Conservation (phyloP, 2,113 vertebrate species). For the Elephantulus edwardii region DNA sequence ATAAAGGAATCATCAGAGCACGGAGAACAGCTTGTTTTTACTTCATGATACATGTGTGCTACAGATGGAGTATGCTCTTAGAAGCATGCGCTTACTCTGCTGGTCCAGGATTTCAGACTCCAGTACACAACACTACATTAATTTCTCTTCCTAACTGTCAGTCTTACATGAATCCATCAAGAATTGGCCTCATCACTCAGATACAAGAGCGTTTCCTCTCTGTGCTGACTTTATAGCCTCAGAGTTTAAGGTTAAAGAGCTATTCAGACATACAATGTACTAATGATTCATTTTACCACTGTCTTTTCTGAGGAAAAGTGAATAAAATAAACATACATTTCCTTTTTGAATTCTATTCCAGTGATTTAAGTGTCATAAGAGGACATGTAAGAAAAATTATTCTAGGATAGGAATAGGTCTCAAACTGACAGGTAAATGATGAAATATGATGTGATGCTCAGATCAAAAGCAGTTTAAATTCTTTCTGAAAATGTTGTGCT, state of each 20-base stretch:
- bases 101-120: constrained; percentile 12
- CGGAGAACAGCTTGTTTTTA: constrained; percentile 43
- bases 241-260: constrained; percentile 61
- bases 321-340: constrained; percentile 66
- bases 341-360: constrained; percentile 60
- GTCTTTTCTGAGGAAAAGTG: constrained; percentile 69
- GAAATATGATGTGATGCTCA: background rate
- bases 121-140: background rate
- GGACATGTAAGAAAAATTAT: background rate
- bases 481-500: background rate
- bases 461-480: background rate
- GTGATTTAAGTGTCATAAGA: constrained; percentile 8
- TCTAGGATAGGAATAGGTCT: background rate
- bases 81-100: background rate
- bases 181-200: constrained; percentile 21
- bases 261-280: constrained; percentile 58
- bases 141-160: constrained; percentile 35
- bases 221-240: constrained; percentile 43
- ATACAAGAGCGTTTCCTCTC: constrained; percentile 41
- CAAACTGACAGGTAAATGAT: background rate
- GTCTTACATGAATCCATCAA: background rate
- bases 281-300: constrained; percentile 71
- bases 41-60: background rate
- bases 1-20: constrained; percentile 21
- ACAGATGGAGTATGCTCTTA: background rate